Evolutionary conservation across 1,140 invertebrate species (phyloP), one percentile per base, ranked within the genome.

Genomic region (Trissolcus basalis): DNA sequence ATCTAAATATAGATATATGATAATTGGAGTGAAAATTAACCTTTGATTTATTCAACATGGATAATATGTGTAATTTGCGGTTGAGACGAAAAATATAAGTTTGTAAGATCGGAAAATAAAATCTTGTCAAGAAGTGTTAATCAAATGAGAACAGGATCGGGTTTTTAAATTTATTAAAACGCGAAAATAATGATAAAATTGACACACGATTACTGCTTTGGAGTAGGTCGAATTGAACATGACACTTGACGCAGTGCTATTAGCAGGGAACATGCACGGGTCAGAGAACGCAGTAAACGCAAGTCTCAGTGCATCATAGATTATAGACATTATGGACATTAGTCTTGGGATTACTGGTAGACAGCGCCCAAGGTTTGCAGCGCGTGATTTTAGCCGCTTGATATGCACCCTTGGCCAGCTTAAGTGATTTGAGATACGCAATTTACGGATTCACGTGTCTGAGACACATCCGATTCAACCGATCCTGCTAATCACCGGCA

Each of bases 301-400:
- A 70, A 65, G 58, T 72, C 51, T 51, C 56, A 72, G 72, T 79
- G 77, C 68, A 72, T 77, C 50, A 70, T 36, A 81, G 80, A 85
- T 83, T 80, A 83, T 83, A 83, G 77, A 80, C 80, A 85, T 85
- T 83, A 83, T 75, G 63, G 76, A 75, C 80, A 82, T 83, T 82
- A 85, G 72, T 75, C 68, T 79, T 61, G 59, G 48, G 54, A 59
- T 68, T 72, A 63, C 36, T 47, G 55, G 47, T 68, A 41, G 53
- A 27, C 64, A 59, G 69, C 56, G 69, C 77, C 58, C 53, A 44
- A 73, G 70, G 70, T 74, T 51, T 59, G 48, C 36, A 44, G n/a
- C 12, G 44, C 44, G 49, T 49, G 73, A 78, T 80, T 65, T 44
- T 45, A 45, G 63, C 44, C 48, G 60, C 71, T 79, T 80, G 80